phyloP scores from a whole-genome alignment of 2,797 vertebrate genomes.

The Carapus acus region DNA sequence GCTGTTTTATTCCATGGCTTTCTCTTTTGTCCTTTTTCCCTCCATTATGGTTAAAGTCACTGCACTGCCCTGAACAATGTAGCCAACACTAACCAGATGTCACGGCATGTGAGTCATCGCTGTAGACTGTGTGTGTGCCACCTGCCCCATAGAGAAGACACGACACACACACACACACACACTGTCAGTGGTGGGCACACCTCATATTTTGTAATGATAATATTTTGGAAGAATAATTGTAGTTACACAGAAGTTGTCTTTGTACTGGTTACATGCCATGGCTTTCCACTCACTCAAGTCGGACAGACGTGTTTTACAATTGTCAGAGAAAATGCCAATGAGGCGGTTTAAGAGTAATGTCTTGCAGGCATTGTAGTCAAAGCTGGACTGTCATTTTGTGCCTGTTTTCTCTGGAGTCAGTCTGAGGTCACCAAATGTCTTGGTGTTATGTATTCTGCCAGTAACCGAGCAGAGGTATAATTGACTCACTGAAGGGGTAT shows the following conservation, averaged over 20 bases:
- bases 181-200: conserved; percentile 13
- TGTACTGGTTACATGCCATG: conserved; percentile 16
- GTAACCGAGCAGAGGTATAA: conserved; percentile 52
- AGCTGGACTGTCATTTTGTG: conserved; percentile 38
- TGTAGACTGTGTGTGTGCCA: conserved; percentile 33
- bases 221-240: conserved; percentile 2
- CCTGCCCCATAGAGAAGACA: conserved; percentile 48
- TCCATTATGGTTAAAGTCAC: conserved; percentile 55
- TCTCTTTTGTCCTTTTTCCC: conserved; percentile 60
- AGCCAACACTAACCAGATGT: conserved; percentile 64
- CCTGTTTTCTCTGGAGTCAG: conserved; percentile 47
- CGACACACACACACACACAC: conserved; percentile 1
- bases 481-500: conserved; percentile 59
- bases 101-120: conserved; percentile 62
- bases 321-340: conserved; percentile 44
- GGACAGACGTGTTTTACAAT: conserved; percentile 28
- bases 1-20: conserved; percentile 53
- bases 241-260: conserved; percentile 11
- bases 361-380: conserved; percentile 49
- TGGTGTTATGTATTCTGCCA: conserved; percentile 43
- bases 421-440: conserved; percentile 47
- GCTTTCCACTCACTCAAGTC: conserved; percentile 4
- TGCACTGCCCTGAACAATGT: conserved; percentile 54
- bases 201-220: conserved; percentile 34
- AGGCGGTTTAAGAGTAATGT: conserved; percentile 48